Conservation (phyloP, 2,113 vertebrate species). For the Myotis davidii region DNA sequence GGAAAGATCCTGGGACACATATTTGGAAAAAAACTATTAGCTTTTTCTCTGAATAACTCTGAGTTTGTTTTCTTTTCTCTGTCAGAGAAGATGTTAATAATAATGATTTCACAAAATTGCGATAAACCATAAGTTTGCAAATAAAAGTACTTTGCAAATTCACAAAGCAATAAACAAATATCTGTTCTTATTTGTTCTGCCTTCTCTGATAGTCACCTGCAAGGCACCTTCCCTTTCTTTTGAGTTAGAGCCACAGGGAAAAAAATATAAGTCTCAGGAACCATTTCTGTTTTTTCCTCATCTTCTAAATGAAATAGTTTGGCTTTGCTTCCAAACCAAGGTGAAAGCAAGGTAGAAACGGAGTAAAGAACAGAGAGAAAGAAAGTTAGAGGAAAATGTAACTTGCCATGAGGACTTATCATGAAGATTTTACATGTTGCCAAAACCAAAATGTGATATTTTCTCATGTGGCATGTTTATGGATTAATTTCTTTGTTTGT, state of each 20-base stretch:
- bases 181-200: neutral
- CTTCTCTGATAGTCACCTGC: neutral
- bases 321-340: neutral
- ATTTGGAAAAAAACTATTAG: neutral
- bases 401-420: neutral
- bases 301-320: constrained; percentile 29
- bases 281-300: neutral
- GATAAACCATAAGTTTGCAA: neutral
- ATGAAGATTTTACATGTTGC: neutral
- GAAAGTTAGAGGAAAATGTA: neutral
- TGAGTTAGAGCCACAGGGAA: neutral
- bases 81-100: neutral
- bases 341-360: neutral
- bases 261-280: neutral
- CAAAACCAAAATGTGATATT: neutral
- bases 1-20: neutral
- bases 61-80: neutral
- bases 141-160: neutral
- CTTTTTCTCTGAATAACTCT: neutral
- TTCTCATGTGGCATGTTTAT: neutral
- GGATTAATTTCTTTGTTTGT: neutral
- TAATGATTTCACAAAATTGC: neutral
- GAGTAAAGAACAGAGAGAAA: neutral
- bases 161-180: neutral
- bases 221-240: neutral